Conservation (phyloP, 2,797 vertebrate species). For the Eulemur albifrons region DNA sequence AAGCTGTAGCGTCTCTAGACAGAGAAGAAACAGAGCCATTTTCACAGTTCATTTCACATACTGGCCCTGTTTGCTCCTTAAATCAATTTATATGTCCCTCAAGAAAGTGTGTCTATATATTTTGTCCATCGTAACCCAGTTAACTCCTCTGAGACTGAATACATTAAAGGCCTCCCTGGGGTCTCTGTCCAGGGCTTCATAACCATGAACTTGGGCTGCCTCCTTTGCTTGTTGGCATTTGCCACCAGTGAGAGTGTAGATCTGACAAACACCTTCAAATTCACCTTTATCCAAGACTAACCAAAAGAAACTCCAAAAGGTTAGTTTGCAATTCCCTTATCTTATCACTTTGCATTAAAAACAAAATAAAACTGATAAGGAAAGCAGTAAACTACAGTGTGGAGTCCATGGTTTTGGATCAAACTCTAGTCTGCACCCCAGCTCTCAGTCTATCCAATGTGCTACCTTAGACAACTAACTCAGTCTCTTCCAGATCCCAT, state of each 20-base stretch:
- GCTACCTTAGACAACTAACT: neutral
- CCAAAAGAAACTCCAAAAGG: neutral
- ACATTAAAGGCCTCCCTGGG: neutral
- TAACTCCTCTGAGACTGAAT: neutral
- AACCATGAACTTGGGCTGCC: neutral
- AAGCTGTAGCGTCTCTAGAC: neutral
- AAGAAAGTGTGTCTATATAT: neutral
- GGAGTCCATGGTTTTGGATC: neutral
- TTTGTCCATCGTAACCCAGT: neutral
- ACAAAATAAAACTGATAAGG: neutral
- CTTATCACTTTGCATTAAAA: neutral
- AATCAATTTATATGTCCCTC: neutral
- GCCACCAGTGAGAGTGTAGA: neutral
- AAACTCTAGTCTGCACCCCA: neutral
- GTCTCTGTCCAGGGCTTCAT: neutral
- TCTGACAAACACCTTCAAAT: neutral
- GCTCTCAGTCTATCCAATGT: neutral
- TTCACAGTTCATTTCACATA: neutral
- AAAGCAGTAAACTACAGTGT: neutral
- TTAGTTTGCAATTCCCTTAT: neutral
- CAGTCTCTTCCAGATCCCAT: neutral
- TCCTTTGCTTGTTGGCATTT: neutral
- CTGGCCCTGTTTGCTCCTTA: neutral
- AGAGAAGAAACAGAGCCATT: slow-evolving; percentile 14
- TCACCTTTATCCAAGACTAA: neutral